Base-by-base conservation (phyloP, 2,797 vertebrate genomes). In the Numenius phaeopus region DNA sequence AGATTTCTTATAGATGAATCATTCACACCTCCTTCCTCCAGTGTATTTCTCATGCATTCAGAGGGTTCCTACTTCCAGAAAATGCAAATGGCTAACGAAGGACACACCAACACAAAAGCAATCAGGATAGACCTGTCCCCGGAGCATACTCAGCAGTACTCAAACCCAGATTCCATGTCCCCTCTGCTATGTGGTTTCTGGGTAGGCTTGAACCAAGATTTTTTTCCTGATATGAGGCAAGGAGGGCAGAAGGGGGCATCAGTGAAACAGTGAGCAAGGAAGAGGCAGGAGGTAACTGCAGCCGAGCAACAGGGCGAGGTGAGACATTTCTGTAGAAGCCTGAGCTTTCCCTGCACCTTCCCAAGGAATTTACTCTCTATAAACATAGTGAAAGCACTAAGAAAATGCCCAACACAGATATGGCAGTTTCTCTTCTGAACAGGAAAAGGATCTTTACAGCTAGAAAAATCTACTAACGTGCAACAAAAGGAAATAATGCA, bases 221-320 rank as follows among this genome's bases (percentile, higher is more conserved):
- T 83, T 62, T 12, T 52, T 59, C 57, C 32, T 80, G 92, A 29
- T 85, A 42, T 72, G 87, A 95, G 49, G 72, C 84, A 37, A 24
- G 55, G 52, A 96, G 72, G 78, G 95, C 96, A 94, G 96, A 96
- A 97, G 95, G 92, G 95, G 96, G 94, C 96, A 97, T 83, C 94
- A 87, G 95, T 46, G 95, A 89, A 95, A 52, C 91, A 23, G 94
- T 5, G 88, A 93, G 87, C 10, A 29, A 8, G 8, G 55, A 52
- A 37, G 49, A 61, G 29, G 8, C 23, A 27, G 55, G 50, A 12
- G 39, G 8, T 3, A 10, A 21, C 17, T 9, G 76, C 64, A 30
- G 77, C 59, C 0, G 4, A 37, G 37, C 26, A 11, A 7, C 27
- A 9, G 29, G 47, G 22, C 3, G 0, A 49, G 21, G 21, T 1